Percentiles rank a stretch among this genome's conserved stretches.
Evolutionary conservation across 1,140 invertebrate species (phyloP).

Genomic region (Ceratosolen fusciceps): DNA sequence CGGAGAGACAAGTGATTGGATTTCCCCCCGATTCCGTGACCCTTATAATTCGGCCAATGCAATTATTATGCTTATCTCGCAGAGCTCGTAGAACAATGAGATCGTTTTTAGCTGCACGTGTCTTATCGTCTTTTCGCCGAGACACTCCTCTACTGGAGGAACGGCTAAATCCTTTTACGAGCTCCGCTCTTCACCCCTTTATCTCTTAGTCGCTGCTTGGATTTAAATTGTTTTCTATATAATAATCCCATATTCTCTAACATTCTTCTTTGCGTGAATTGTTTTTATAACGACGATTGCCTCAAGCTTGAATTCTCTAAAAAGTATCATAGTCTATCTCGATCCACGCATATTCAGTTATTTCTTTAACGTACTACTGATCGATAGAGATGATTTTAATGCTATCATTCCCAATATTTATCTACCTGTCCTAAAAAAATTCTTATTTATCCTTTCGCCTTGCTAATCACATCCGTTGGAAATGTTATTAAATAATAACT

Average conservation of each 20-base stretch:
- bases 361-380: too few species aligned
- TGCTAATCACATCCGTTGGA: too few species aligned
- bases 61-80: conserved; percentile 34
- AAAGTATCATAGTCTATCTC: too few species aligned
- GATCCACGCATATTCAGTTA: too few species aligned
- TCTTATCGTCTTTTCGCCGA: conserved; percentile 36
- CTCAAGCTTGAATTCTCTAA: not conserved
- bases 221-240: too few species aligned
- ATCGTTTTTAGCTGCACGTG: conserved; percentile 34
- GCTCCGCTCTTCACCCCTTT: not conserved
- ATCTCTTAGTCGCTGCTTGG: not conserved
- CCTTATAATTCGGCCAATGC: conserved; percentile 9
- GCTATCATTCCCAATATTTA: too few species aligned
- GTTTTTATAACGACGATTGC: not conserved
- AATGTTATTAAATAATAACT: too few species aligned
- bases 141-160: not conserved
- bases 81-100: conserved; percentile 33
- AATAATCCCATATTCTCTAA: not conserved
- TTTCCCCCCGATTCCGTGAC: not conserved
- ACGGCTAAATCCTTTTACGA: not conserved
- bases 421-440: too few species aligned
- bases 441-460: too few species aligned
- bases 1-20: not conserved
- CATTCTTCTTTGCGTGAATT: not conserved
- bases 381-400: too few species aligned